Conservation (phyloP, 2,113 vertebrate species). For the Cranoglanis bouderius region DNA sequence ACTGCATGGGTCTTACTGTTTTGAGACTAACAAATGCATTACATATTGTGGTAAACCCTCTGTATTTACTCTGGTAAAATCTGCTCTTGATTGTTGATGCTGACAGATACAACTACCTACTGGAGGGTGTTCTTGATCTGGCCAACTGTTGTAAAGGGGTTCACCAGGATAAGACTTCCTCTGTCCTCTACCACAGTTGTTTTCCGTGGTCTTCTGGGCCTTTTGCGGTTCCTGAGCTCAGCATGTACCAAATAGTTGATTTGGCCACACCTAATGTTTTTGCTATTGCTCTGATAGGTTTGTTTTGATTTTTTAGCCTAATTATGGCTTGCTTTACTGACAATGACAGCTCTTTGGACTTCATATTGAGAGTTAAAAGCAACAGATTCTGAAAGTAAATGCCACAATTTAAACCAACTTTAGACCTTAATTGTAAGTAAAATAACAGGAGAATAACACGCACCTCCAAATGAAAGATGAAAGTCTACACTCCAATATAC, state of each 20-base stretch:
- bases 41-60: not conserved
- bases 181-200: not conserved
- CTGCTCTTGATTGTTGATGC: not conserved
- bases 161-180: not conserved
- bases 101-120: not conserved
- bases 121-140: not conserved
- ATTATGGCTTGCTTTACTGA: not conserved
- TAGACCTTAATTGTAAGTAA: not conserved
- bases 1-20: not conserved
- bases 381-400: not conserved
- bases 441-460: not conserved
- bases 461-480: not conserved
- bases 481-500: not conserved
- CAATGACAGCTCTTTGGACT: not conserved
- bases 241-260: not conserved
- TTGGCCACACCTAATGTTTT: not conserved
- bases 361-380: not conserved
- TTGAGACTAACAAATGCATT: too few relatives aligned
- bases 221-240: not conserved
- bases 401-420: not conserved
- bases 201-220: not conserved
- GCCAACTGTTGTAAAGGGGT: not conserved
- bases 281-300: too few relatives aligned
- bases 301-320: not conserved
- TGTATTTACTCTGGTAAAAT: not conserved